phyloP scores from a whole-genome alignment of 37 sponge, comb jelly and placozoan genomes.

The Aplysina aerophoba region DNA sequence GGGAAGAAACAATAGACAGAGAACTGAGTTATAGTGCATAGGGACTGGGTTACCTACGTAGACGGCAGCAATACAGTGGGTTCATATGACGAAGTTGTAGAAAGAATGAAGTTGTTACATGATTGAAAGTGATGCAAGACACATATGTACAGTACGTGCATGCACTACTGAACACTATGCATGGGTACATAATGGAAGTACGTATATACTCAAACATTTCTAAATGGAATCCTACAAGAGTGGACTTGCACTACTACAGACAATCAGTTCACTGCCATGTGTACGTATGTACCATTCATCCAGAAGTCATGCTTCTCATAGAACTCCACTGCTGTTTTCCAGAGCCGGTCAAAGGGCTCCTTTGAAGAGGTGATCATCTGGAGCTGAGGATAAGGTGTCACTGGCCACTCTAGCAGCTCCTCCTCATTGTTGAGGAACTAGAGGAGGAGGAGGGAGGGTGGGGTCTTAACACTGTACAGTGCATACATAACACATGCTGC shows the following conservation, averaged over 20 bases:
- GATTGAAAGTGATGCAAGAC: no score
- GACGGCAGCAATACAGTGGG: no score
- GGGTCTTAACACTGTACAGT: no score
- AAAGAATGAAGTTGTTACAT: no score
- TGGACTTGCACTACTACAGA: not conserved
- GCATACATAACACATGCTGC: no score
- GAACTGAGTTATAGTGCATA: no score
- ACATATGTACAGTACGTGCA: not conserved
- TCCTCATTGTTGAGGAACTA: conserved; percentile 96
- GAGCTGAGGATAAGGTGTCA: conserved; percentile 93
- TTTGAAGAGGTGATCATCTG: conserved; percentile 53
- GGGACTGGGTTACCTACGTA: no score
- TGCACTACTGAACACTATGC: no score
- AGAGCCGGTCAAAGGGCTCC: conserved; percentile 94
- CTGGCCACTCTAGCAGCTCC: conserved; percentile 87
- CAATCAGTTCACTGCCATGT: not conserved
- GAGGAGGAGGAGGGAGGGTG: not conserved
- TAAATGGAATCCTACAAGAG: not conserved
- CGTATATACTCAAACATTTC: not conserved
- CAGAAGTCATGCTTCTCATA: conserved; percentile 87
- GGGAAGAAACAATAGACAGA: no score
- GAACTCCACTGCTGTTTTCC: conserved; percentile 87
- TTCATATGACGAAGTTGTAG: no score
- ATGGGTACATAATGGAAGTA: not conserved
- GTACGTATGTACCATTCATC: conserved; percentile 80